Evolutionary conservation across 1,140 invertebrate species (phyloP), one percentile per base, ranked within the genome.

Genomic region (Grapholita molesta): DNA sequence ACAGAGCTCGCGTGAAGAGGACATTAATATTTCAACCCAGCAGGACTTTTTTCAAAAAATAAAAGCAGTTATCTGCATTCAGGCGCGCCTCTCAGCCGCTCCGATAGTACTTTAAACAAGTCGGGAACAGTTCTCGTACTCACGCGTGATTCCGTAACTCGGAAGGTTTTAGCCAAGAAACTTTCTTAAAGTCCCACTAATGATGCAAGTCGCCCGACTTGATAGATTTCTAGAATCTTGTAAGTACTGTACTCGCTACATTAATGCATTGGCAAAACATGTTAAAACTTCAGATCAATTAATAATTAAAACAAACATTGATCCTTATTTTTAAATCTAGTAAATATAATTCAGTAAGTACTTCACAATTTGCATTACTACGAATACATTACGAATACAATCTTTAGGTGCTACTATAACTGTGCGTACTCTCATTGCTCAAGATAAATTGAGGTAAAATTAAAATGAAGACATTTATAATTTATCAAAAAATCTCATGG

Each of bases 101-200:
- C 69, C 68, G 70, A 75, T 69, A 65, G 69, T 66, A 69, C 70
- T 74, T 72, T 69, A 69, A 72, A 72, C 70, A 71, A 70, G 67
- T 72, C 66, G 23, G 48, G 52, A 70, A 70, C 69, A 38, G 18
- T 66, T 48, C 68, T 25, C 69, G 38, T 66, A 66, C 64, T 69
- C 53, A 71, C 64, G 69, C 67, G 64, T 66, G 64, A 66, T 33
- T 66, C 8, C 6, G 21, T 66, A 66, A 66, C 48, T 66, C 69
- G n/a, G 21, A 64, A 74, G 64, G 70, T 71, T 70, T 68, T 70
- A 75, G 33, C 55, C 35, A 73, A 61, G 64, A 67, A 71, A 68
- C 23, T 70, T 72, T 33, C 42, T 12, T 18, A 66, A 28, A 55
- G 38, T 71, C 67, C 33, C 24, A 11, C 42, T 71, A 74, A 71